Base-by-base conservation (phyloP, 2,888 invertebrate genomes). In the Cepaea hortensis region DNA sequence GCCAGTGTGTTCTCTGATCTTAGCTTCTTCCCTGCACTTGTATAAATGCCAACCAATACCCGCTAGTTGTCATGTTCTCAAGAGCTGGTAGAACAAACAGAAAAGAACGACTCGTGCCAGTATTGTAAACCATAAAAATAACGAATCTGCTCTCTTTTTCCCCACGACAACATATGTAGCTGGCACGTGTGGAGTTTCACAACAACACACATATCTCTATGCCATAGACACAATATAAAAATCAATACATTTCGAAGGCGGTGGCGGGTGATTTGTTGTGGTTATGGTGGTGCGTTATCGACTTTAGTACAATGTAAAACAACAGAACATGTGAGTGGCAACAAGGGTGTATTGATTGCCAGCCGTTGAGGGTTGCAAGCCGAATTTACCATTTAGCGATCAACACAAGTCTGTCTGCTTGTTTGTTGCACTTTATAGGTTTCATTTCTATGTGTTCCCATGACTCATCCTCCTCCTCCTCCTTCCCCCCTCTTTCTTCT, bases 201-300 rank as follows among this genome's bases (percentile, higher is more conserved):
- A 50, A 20, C 77, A 77, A 55, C 61, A 55, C 55, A 55, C 77
- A 77, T 20, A 55, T 77, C 77, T 50, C 55, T n/a, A 15, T 23
- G 77, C 77, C 55, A n/a, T n/a, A 73, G 20, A 50, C 77, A 72
- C 76, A 61, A 55, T n/a, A 75, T 65, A 68, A 68, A 68, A 68
- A 65, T 76, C 76, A 15, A 65, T 76, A 68, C 55, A 46, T 77
- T 68, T 76, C 65, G 73, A 73, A 75, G 75, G 61, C 84, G 35
- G 75, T 76, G 76, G 61, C 84, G 73, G 61, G 61, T 77, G 76
- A 55, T 77, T 77, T 77, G 77, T 77, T 77, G 77, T 77, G 77
- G 77, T 61, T 77, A 23, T 61, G 23, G 77, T 61, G 77, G 77
- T 77, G 77, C n/a, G 77, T 55, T 77, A 77, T 77, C 55, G 77